Conservation (phyloP, 2,797 vertebrate species). For the Miichthys miiuy region DNA sequence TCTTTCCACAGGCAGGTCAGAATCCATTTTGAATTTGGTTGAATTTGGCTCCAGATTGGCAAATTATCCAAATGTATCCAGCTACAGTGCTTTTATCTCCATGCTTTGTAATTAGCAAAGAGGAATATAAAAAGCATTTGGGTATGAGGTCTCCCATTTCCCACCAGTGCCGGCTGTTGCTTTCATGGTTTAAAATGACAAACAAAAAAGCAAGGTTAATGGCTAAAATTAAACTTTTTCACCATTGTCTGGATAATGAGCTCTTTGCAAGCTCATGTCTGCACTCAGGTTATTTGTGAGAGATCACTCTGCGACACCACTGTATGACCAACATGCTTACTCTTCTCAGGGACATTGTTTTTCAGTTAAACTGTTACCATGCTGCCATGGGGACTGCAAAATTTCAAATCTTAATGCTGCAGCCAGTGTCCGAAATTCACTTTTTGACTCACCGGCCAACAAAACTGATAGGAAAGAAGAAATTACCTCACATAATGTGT, state of each 20-base stretch:
- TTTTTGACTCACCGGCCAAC: no score
- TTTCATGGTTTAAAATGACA: neutral
- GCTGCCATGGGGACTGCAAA: neutral
- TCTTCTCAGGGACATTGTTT: no score
- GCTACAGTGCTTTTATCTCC: no score
- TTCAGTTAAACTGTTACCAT: neutral
- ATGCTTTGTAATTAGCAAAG: neutral
- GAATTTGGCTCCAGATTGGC: neutral
- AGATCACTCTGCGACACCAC: no score
- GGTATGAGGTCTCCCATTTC: no score
- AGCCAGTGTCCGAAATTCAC: no score
- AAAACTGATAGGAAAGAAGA: no score
- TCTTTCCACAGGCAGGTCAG: neutral
- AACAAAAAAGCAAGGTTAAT: no score
- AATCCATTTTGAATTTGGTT: neutral
- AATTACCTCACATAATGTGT: no score
- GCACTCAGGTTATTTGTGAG: neutral
- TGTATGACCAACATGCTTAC: no score
- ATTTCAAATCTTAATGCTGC: neutral
- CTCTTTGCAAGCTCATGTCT: neutral
- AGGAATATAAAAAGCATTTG: neutral
- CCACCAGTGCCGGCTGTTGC: no score
- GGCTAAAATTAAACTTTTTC: no score
- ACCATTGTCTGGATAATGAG: neutral
- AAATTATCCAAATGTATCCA: neutral